Conservation (phyloP, 2,797 vertebrate genomes). For the Benthosema pterotum region DNA sequence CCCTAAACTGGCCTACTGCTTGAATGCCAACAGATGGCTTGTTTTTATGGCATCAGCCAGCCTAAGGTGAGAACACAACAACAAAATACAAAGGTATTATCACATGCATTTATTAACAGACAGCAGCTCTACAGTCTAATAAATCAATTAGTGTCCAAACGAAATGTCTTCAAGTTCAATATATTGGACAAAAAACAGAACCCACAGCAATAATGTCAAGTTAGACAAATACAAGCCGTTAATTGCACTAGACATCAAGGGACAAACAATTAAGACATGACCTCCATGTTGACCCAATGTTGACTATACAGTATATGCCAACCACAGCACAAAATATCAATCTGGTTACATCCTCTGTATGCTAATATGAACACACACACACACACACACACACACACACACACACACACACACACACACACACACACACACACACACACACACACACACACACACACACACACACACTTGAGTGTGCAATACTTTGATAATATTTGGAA, state of each 20-base stretch:
- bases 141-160: slow-evolving; percentile 23
- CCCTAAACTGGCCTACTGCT: slow-evolving; percentile 14
- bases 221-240: slow-evolving; percentile 10
- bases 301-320: not conserved
- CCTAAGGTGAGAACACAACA: slow-evolving; percentile 21
- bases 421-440: too few species aligned
- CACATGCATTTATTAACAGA: slow-evolving; percentile 31
- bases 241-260: slow-evolving; percentile 26
- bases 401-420: too few species aligned
- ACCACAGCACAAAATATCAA: slow-evolving; percentile 2
- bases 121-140: slow-evolving; percentile 12
- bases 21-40: slow-evolving; percentile 27
- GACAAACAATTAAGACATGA: slow-evolving; percentile 6
- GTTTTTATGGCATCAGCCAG: slow-evolving; percentile 31
- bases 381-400: too few species aligned
- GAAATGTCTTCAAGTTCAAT: slow-evolving; percentile 17
- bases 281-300: not conserved
- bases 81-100: slow-evolving; percentile 38
- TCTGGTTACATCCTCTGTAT: not conserved
- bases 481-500: too few species aligned
- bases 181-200: slow-evolving; percentile 26
- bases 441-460: too few species aligned
- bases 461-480: too few species aligned
- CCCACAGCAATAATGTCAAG: not conserved
- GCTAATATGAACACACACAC: too few species aligned